Conservation (phyloP, 2,888 invertebrate species). For the Parascotia fuliginaria region DNA sequence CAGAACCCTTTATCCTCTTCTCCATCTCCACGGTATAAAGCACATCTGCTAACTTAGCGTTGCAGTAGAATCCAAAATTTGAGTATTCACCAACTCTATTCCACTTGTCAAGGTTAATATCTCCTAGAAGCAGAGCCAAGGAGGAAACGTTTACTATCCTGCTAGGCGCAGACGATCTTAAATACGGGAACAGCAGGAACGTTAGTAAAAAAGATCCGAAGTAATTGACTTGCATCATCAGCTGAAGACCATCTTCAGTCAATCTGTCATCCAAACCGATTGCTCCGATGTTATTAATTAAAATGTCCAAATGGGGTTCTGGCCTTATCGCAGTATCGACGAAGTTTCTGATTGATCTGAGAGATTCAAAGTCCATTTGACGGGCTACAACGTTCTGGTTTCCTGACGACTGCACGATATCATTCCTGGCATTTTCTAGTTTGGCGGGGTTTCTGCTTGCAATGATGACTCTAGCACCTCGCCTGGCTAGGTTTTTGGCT, state of each 20-base stretch:
- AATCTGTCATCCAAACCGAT: conserved; percentile 69
- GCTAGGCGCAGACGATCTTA: conserved; percentile 65
- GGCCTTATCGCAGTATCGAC: conserved; percentile 79
- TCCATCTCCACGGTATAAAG: conserved; percentile 83
- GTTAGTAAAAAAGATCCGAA: conserved; percentile 69
- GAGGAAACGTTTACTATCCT: conserved; percentile 68
- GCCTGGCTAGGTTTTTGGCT: conserved; percentile 71
- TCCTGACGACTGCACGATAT: conserved; percentile 52
- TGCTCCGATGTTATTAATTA: conserved; percentile 81
- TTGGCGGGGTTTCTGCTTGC: conserved; percentile 77
- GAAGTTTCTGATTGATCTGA: conserved; percentile 84
- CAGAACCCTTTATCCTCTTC: conserved; percentile 64
- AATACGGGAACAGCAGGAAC: conserved; percentile 61
- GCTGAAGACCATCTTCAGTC: conserved; percentile 87
- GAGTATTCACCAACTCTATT: conserved; percentile 89
- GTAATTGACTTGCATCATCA: conserved; percentile 86
- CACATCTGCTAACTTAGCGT: conserved; percentile 65
- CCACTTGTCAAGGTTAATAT: conserved; percentile 89
- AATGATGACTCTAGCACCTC: conserved; percentile 85
- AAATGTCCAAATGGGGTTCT: conserved; percentile 77
- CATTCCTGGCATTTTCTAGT: conserved; percentile 49
- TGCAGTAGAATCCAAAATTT: conserved; percentile 85
- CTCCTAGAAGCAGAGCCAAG: conserved; percentile 88
- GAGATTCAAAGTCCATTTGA: conserved; percentile 79
- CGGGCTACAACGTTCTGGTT: conserved; percentile 56